Conservation (phyloP, 2,888 invertebrate species). For the Lamproptera curius region DNA sequence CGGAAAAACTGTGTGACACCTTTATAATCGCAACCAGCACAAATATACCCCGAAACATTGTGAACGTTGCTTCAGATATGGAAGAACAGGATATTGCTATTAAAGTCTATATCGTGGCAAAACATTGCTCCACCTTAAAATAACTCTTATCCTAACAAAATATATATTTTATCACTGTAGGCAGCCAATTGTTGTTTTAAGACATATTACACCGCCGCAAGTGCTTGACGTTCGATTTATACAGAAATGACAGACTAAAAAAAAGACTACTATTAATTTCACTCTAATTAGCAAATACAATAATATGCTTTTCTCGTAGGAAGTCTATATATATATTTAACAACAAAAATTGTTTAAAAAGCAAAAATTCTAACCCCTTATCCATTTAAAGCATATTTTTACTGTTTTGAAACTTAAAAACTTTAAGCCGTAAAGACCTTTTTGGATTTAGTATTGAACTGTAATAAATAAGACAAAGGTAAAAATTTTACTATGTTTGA, state of each 20-base stretch:
- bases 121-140: constrained; percentile 7
- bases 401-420: no score
- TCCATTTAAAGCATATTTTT: no score
- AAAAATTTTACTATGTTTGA: no score
- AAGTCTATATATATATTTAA: no score
- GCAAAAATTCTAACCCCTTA: no score
- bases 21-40: constrained; percentile 46
- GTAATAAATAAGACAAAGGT: no score
- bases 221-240: background rate
- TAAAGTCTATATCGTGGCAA: constrained; percentile 14
- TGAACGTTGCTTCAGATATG: constrained; percentile 28
- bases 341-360: no score
- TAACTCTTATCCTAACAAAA: background rate
- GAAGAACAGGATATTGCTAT: constrained; percentile 22
- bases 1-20: constrained; percentile 70
- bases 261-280: no score
- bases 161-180: background rate
- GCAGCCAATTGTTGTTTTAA: background rate
- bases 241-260: background rate
- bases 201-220: background rate
- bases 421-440: no score
- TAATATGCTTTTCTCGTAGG: no score
- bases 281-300: no score
- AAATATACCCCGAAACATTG: constrained; percentile 51
- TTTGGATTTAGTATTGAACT: no score